Conservation (phyloP, 2,113 vertebrate genomes). For the Proterorhinus semilunaris region DNA sequence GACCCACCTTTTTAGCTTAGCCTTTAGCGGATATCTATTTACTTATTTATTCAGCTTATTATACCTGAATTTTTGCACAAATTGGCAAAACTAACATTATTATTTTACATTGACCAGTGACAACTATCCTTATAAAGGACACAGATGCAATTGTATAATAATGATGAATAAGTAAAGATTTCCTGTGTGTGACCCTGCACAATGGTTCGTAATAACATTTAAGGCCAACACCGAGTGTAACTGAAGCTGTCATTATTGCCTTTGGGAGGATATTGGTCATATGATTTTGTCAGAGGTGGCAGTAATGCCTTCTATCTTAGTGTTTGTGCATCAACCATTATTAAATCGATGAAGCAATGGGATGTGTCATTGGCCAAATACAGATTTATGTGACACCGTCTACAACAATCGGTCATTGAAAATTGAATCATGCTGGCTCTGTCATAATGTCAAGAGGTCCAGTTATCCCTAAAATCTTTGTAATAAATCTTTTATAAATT, state of each 20-base stretch:
- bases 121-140: not conserved
- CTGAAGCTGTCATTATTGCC: conserved; percentile 17
- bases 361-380: conserved; percentile 50
- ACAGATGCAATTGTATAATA: not conserved
- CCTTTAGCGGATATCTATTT: no score
- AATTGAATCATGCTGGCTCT: conserved; percentile 47
- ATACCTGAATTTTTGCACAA: no score
- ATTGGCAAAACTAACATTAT: not conserved
- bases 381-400: conserved; percentile 40
- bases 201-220: not conserved
- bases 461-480: not conserved
- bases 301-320: conserved; percentile 30
- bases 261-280: conserved; percentile 18
- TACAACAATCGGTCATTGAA: conserved; percentile 27
- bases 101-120: not conserved
- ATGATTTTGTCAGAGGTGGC: conserved; percentile 37
- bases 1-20: no score
- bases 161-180: not conserved
- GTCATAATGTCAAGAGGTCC: conserved; percentile 27
- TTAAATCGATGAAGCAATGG: conserved; percentile 50
- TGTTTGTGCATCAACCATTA: conserved; percentile 42
- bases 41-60: no score
- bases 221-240: conserved; percentile 7
- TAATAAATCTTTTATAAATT: conserved; percentile 37
- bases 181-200: not conserved